Conservation (phyloP, 2,888 invertebrate species). For the Acleris literana region DNA sequence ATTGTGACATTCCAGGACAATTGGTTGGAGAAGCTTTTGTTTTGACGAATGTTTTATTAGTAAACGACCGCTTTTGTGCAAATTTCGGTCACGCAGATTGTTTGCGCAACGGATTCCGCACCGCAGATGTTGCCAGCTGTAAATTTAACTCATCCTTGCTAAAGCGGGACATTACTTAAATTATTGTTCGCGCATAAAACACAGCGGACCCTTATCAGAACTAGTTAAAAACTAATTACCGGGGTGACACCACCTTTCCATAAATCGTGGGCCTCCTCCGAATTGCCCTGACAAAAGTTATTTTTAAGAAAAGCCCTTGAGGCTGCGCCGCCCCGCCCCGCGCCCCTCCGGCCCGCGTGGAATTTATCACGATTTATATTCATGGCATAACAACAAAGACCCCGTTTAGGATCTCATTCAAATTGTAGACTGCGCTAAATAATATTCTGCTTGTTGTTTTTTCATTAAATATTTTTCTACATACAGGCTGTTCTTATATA, state of each 20-base stretch:
- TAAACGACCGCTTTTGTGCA: constrained; percentile 45
- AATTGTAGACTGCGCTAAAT: constrained; percentile 69
- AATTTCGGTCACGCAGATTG: constrained; percentile 29
- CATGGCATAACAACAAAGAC: constrained; percentile 82
- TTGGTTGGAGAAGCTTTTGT: constrained; percentile 57
- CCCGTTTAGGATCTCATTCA: constrained; percentile 76
- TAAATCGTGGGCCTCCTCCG: constrained; percentile 78
- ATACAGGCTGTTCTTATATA: constrained; percentile 11
- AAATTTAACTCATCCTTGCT: constrained; percentile 51
- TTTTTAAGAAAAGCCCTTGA: constrained; percentile 83
- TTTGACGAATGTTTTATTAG: constrained; percentile 53
- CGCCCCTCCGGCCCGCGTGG: constrained; percentile 60
- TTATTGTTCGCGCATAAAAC: constrained; percentile 75
- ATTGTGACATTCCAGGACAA: constrained; percentile 73
- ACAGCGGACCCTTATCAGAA: constrained; percentile 80
- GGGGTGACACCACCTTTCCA: constrained; percentile 83
- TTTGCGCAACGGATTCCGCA: constrained; percentile 22
- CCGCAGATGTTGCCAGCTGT: constrained; percentile 45
- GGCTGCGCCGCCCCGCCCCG: constrained; percentile 60
- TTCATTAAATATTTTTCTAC: constrained; percentile 18
- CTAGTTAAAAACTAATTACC: constrained; percentile 84
- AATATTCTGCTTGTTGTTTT: constrained; percentile 47
- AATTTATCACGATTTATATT: constrained; percentile 86
- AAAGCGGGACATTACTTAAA: constrained; percentile 60
- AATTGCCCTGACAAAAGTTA: constrained; percentile 83